Percentiles rank a stretch among this genome's conserved stretches.
Conservation (phyloP, 2,888 invertebrate genomes). For the Agapetus fuscipes region DNA sequence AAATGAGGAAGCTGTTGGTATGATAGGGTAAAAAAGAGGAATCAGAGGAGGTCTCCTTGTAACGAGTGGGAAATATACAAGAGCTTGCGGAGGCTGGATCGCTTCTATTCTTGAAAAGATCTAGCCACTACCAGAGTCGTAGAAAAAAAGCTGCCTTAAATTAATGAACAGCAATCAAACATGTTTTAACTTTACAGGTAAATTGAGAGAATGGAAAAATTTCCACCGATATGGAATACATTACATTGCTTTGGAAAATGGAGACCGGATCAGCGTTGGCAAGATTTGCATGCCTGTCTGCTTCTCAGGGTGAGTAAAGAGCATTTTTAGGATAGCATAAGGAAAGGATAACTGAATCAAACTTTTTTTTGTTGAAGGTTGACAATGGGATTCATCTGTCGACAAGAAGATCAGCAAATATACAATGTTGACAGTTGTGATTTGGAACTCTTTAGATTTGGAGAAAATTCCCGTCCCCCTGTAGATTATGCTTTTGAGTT, state of each 20-base stretch:
- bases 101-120: no score
- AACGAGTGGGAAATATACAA: no score
- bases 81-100: no score
- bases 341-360: no score
- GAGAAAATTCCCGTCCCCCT: constrained; percentile 48
- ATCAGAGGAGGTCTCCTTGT: no score
- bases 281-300: constrained; percentile 54
- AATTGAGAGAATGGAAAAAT: constrained; percentile 54
- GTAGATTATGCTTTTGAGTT: constrained; percentile 53
- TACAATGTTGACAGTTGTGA: constrained; percentile 38
- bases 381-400: constrained; percentile 52
- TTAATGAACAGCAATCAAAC: no score
- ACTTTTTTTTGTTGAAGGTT: constrained; percentile 32
- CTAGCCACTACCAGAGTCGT: no score
- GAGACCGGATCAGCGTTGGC: constrained; percentile 56
- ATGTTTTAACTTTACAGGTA: constrained; percentile 30
- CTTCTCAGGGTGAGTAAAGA: constrained; percentile 44
- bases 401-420: constrained; percentile 30
- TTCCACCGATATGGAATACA: constrained; percentile 62
- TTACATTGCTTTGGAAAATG: constrained; percentile 58
- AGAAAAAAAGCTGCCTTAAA: no score
- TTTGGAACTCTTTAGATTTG: constrained; percentile 50
- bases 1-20: no score
- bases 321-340: no score
- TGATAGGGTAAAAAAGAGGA: no score